Conservation (phyloP, 2,113 vertebrate species). For the Oreochromis tanganicae region DNA sequence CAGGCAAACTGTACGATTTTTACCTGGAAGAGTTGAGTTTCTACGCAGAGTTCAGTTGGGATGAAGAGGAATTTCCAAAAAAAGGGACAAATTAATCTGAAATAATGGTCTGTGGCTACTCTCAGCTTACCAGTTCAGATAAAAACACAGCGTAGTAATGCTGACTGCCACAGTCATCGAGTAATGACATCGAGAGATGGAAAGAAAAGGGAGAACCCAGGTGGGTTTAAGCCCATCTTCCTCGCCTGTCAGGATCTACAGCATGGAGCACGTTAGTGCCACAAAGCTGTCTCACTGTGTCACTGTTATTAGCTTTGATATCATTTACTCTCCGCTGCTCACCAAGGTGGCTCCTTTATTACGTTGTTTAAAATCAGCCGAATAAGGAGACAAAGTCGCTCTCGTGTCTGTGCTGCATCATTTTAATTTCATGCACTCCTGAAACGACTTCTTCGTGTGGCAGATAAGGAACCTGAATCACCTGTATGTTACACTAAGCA, state of each 20-base stretch:
- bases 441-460: constrained; percentile 11
- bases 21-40: background rate
- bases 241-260: constrained; percentile 8
- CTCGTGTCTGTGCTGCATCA: background rate
- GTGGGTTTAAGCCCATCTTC: constrained; percentile 1
- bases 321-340: background rate
- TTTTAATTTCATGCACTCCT: constrained; percentile 12
- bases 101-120: background rate
- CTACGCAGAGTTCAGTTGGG: background rate
- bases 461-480: background rate
- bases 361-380: background rate
- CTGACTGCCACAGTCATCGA: constrained; percentile 19
- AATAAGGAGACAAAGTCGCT: background rate
- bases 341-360: background rate
- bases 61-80: background rate
- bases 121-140: background rate
- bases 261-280: constrained; percentile 13
- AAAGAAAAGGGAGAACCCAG: constrained; percentile 4
- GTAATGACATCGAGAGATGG: constrained; percentile 16
- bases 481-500: background rate
- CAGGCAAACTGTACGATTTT: background rate
- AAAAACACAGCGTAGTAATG: background rate
- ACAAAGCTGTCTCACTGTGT: background rate
- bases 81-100: too few relatives aligned
- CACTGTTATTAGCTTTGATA: background rate